These are phyloP conservation scores for Drosophila varians DNA, from an alignment of 1,140 invertebrate species.

Conservation along the genomic window DNA sequence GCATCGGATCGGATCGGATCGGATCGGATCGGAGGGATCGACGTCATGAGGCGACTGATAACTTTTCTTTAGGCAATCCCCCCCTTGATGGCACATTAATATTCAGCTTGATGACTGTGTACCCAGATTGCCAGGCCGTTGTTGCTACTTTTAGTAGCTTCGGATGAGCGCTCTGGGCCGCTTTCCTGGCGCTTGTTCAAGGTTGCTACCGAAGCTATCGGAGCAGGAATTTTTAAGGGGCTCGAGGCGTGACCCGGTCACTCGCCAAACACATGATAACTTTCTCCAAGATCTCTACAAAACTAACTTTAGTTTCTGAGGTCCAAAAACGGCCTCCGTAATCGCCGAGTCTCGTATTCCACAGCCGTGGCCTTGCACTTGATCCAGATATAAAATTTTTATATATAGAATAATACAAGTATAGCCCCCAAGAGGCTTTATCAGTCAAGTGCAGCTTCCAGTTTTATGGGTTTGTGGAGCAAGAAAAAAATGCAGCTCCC, in stretches of 20 bases:
- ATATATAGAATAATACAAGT: neutral
- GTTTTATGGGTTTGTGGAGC: slow-evolving; percentile 11
- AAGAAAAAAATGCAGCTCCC: too few relatives aligned
- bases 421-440: slow-evolving; percentile 12
- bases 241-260: slow-evolving; percentile 9
- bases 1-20: slow-evolving; percentile 16
- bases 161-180: slow-evolving; percentile 3
- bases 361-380: slow-evolving; percentile 43
- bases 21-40: slow-evolving; percentile 21
- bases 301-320: too few relatives aligned
- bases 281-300: too few relatives aligned
- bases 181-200: slow-evolving; percentile 42
- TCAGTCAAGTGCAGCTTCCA: slow-evolving; percentile 64
- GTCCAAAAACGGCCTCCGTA: slow-evolving; percentile 1
- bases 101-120: slow-evolving; percentile 66
- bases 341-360: slow-evolving; percentile 13
- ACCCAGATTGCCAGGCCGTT: slow-evolving; percentile 47
- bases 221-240: slow-evolving; percentile 4
- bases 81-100: slow-evolving; percentile 78
- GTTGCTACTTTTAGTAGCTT: slow-evolving; percentile 30
- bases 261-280: neutral
- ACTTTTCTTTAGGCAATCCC: slow-evolving; percentile 77
- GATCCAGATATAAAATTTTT: slow-evolving; percentile 26
- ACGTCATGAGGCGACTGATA: slow-evolving; percentile 70
- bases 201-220: slow-evolving; percentile 26